Evolutionary conservation across 2,888 invertebrate species (phyloP), one percentile per base, ranked within the genome.

Genomic region (Pomacea canaliculata): DNA sequence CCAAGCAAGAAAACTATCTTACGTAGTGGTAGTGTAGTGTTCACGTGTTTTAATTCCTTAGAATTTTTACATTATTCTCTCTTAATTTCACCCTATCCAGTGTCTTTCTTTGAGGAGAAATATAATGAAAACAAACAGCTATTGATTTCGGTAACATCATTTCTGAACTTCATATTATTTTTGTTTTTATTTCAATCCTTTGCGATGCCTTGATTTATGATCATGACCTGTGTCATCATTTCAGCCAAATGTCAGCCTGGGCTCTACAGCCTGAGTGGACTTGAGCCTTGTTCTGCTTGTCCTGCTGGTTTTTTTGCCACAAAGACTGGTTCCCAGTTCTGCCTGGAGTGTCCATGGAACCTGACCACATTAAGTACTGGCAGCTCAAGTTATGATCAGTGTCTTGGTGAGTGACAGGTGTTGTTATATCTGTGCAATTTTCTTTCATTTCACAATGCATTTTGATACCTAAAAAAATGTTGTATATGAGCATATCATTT

Each of bases 211-310:
- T 37, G 37, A 37, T 37, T 37, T 37, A 37, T 37, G 5, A 37
- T 37, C 37, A 37, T 3, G 37, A 37, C 37, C 1, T 56, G 10
- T 4, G 27, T 27, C 62, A 63, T 69, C 18, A 67, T 60, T 76
- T 16, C 81, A 85, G 85, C 51, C 19, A 48, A n/a, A n/a, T 85
- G 85, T 73, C 46, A 48, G 13, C 48, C 51, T n/a, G 83, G 83
- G 49, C 51, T 76, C 23, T 98, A 97, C 89, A 97, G 97, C 0
- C 95, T 96, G 70, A 97, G 97, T 19, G 98, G 98, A 8, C 46
- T 84, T 23, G 76, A 74, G n/a, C 81, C 83, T 9, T 85, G 85
- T 66, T n/a, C 46, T 19, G 60, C 59, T 13, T 85, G 85, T 70
- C 80, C 83, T 12, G 7, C 68, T 10, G 78, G 82, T 67, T 69